Evolutionary conservation across 2,888 invertebrate species (phyloP).

Genomic region (Agrotis ipsilon): DNA sequence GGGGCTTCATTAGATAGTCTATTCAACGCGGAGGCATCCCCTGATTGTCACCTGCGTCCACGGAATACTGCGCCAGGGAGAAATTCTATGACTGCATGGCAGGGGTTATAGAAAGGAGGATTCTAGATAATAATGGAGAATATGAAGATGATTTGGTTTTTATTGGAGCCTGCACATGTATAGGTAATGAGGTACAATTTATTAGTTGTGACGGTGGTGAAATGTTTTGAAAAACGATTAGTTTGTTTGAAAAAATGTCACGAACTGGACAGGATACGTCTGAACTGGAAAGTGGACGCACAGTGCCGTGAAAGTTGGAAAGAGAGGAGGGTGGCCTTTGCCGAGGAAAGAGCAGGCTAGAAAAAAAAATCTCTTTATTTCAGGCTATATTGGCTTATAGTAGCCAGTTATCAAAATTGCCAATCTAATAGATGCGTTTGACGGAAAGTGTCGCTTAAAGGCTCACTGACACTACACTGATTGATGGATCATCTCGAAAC

Average conservation of each 20-base stretch:
- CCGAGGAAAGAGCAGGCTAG: too few species aligned
- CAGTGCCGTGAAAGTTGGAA: too few species aligned
- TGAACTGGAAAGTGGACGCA: too few species aligned
- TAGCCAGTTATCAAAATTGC: too few species aligned
- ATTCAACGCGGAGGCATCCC: slow-evolving; percentile 54
- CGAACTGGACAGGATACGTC: too few species aligned
- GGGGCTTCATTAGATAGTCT: slow-evolving; percentile 62
- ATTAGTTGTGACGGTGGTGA: too few species aligned
- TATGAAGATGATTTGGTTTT: slow-evolving; percentile 34
- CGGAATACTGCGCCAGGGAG: slow-evolving; percentile 40
- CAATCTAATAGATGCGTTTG: too few species aligned
- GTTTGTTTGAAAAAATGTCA: too few species aligned
- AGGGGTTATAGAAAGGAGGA: slow-evolving; percentile 28
- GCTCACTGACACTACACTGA: neutral
- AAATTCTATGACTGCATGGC: slow-evolving; percentile 47
- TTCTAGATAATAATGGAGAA: slow-evolving; percentile 47
- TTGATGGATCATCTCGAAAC: neutral
- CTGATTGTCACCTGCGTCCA: slow-evolving; percentile 65
- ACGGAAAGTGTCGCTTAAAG: neutral
- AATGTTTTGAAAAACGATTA: too few species aligned
- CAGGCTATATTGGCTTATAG: too few species aligned
- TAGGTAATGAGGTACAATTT: neutral
- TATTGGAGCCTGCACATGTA: slow-evolving; percentile 5
- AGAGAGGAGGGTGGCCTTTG: too few species aligned
- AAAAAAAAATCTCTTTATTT: too few species aligned